Percentiles rank a stretch among this genome's conserved stretches.
Conservation (phyloP, 1,140 invertebrate species). For the Schlechtendalia chinensis region DNA sequence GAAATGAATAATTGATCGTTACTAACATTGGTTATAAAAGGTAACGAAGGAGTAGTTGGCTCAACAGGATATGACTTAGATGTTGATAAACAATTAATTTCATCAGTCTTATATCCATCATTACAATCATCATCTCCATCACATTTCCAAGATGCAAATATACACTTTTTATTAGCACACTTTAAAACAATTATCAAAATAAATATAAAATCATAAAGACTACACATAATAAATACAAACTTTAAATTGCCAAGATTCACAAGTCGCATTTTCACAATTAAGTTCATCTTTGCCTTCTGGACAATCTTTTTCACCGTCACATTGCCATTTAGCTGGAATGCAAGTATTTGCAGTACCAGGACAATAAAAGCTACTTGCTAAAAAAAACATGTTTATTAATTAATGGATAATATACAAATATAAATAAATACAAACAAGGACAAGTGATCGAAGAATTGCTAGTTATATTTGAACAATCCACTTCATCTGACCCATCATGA, state of each 20-base stretch:
- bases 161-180: constrained; percentile 61
- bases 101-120: constrained; percentile 60
- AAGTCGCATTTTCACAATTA: constrained; percentile 58
- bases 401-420: neutral
- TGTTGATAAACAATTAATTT: constrained; percentile 62
- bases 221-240: constrained; percentile 13
- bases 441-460: constrained; percentile 55
- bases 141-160: constrained; percentile 78
- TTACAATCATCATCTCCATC: constrained; percentile 73
- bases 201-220: neutral
- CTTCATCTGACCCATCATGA: constrained; percentile 55
- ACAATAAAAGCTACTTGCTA: constrained; percentile 38
- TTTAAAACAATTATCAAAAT: constrained; percentile 34
- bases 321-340: constrained; percentile 70
- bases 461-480: constrained; percentile 56
- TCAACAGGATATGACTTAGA: constrained; percentile 52
- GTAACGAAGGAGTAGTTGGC: constrained; percentile 57
- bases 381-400: neutral
- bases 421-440: constrained; percentile 26
- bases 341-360: constrained; percentile 59
- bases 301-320: constrained; percentile 61
- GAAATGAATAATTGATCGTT: too few species aligned
- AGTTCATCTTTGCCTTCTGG: constrained; percentile 58
- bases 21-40: constrained; percentile 73
- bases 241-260: constrained; percentile 60